Evolutionary conservation across 2,888 invertebrate species (phyloP), one percentile per base, ranked within the genome.

Genomic region (Dermolepida albohirtum): DNA sequence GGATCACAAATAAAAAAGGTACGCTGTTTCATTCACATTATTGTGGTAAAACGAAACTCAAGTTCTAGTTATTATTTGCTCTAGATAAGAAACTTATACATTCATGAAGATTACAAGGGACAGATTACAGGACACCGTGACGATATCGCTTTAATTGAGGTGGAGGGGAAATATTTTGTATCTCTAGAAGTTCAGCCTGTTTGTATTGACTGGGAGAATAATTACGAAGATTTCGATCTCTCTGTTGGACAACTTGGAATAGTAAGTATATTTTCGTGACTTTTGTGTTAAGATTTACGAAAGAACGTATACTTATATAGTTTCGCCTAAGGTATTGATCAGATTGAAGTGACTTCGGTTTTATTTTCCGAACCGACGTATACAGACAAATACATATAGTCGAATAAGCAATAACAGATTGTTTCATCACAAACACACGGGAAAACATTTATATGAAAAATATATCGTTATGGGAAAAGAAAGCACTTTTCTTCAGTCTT

Each of bases 91-190:
- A 34, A 72, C 43, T 74, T 79, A 16, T 62, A 71, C 17, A 64
- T 74, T n/a, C 72, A 74, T 54, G 40, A 49, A 12, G 64, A 71
- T 27, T 80, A 79, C 62, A 68, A 55, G 50, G 80, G 78, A 16
- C 70, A 63, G 11, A 29, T 59, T 16, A 74, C 73, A 8, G 71
- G 74, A 11, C 82, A 74, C 57, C 54, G 66, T 6, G 70, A 72
- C 8, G 84, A 84, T 72, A 78, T 83, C 43, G 82, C 82, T 0
- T 51, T 83, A 8, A 39, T 83, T 8, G 70, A 79, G 14, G 63
- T 82, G 10, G 71, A 74, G 43, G 71, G 72, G 17, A 62, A 68
- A 10, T 77, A 83, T 43, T 68, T 62, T 10, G 76, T 80, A 39
- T 76, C 78, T 1, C 70, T 72, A 50, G 74, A 79, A 7, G 78